These are phyloP conservation scores for Pluvianellus socialis DNA, from an alignment of 2,113 vertebrate species.

Conservation along the genomic window DNA sequence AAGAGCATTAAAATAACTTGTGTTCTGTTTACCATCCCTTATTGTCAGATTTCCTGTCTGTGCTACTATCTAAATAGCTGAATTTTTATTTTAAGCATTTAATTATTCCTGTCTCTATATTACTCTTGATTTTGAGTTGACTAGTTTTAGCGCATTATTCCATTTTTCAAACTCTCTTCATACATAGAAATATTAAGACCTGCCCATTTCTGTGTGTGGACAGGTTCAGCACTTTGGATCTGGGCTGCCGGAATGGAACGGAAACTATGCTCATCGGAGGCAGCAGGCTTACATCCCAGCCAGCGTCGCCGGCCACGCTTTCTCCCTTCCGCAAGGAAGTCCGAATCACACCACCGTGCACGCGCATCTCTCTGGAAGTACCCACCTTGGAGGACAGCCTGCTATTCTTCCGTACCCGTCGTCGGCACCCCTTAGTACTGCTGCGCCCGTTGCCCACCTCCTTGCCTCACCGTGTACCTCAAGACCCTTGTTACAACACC, in stretches of 20 bases:
- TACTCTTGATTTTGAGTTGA: constrained; percentile 37
- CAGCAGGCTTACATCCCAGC: constrained; percentile 91
- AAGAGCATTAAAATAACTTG: constrained; percentile 39
- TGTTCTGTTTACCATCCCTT: constrained; percentile 52
- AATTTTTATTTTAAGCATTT: not conserved
- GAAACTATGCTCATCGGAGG: constrained; percentile 88
- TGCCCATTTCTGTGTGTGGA: not conserved
- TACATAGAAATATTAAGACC: not conserved
- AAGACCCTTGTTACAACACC: constrained; percentile 86
- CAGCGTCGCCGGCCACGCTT: constrained; percentile 84
- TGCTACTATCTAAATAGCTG: constrained; percentile 28
- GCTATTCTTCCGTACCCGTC: constrained; percentile 88
- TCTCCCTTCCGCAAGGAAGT: constrained; percentile 91
- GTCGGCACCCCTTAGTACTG: constrained; percentile 83
- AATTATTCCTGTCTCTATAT: not conserved
- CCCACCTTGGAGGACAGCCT: constrained; percentile 83
- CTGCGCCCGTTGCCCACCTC: constrained; percentile 91
- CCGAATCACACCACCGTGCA: constrained; percentile 85
- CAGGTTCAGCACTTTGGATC: constrained; percentile 92
- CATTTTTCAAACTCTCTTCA: not conserved
- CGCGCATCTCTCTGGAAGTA: constrained; percentile 76
- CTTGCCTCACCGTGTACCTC: constrained; percentile 92
- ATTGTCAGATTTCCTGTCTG: constrained; percentile 31
- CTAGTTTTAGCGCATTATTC: constrained; percentile 44
- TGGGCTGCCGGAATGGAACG: constrained; percentile 92